Evolutionary conservation across 2,888 invertebrate species (phyloP), one percentile per base, ranked within the genome.

Genomic region (Habroteleia sp.): DNA sequence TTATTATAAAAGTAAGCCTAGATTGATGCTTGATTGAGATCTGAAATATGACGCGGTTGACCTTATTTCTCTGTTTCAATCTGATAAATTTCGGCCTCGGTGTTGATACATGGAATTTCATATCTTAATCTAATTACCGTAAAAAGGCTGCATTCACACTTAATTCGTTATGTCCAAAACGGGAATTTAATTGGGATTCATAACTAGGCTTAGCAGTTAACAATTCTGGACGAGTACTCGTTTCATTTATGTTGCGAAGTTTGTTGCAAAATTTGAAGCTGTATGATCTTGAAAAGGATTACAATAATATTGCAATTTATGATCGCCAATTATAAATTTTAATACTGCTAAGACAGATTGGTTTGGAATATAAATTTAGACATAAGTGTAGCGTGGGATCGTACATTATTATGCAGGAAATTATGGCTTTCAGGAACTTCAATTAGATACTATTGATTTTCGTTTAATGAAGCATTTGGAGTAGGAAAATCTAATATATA

Each of bases 121-220:
- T 69, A 69, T 69, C 69, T 69, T 60, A 50, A 52, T 69, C 44
- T 60, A 69, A 69, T 69, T 60, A 60, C 20, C 50, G 54, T 29
- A 42, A 60, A 69, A 50, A 69, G 33, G 33, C 60, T 50, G 50
- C 8, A 41, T 35, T 50, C 41, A 35, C 50, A 33, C 41, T 41
- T 33, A 56, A 44, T 56, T 20, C n/a, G 20, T 11, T 8, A 7
- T 2, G 25, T 1, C 10, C 11, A 37, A 41, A 69, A 60, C 50
- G 29, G 42, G 42, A 69, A 60, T 50, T 42, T 60, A 69, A 69
- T 58, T 50, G 50, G 56, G 29, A 41, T 44, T 46, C 17, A 39
- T 27, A 37, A 66, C 37, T 44, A 42, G 42, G 14, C 6, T 29
- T 14, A 7, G 14, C 13, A 14, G 27, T 62, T 48, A 48, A 31